Conservation (phyloP, 2,888 invertebrate genomes). For the Cephus pygmeus region DNA sequence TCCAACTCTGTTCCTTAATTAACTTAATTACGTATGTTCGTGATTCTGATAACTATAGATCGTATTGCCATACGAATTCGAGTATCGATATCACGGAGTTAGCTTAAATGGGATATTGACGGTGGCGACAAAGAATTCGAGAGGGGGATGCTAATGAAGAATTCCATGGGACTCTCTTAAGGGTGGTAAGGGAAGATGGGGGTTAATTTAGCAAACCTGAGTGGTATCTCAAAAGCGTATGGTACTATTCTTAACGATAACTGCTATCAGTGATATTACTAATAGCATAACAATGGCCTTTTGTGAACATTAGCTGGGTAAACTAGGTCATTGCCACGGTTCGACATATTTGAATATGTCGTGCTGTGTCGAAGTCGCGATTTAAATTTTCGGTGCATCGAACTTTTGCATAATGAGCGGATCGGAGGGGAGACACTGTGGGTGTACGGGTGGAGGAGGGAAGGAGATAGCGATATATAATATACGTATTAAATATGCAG, state of each 20-base stretch:
- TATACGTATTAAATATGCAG: too few species aligned
- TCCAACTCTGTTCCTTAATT: neutral
- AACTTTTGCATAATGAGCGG: conserved; percentile 62
- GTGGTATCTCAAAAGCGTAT: neutral
- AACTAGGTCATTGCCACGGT: conserved; percentile 60
- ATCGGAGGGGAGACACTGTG: neutral
- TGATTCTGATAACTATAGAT: neutral
- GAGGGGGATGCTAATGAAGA: neutral
- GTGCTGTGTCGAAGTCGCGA: conserved; percentile 36
- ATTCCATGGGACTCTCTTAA: neutral
- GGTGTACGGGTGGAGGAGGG: neutral
- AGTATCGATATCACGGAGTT: neutral
- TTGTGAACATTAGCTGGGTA: conserved; percentile 5
- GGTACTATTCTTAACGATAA: neutral
- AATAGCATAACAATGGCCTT: neutral
- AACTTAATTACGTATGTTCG: neutral
- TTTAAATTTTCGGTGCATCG: conserved; percentile 56
- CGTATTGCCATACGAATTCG: neutral
- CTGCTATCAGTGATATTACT: neutral
- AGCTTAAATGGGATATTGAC: neutral
- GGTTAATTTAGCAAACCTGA: neutral
- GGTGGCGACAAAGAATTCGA: neutral
- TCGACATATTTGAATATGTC: conserved; percentile 33
- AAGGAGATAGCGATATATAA: neutral
- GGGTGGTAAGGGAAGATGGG: neutral